A percentile compares a stretch with the other conserved stretches of the same genome.
These are phyloP conservation scores for Theristicus caerulescens DNA, from an alignment of 2,113 vertebrate species.

Conservation along the genomic window DNA sequence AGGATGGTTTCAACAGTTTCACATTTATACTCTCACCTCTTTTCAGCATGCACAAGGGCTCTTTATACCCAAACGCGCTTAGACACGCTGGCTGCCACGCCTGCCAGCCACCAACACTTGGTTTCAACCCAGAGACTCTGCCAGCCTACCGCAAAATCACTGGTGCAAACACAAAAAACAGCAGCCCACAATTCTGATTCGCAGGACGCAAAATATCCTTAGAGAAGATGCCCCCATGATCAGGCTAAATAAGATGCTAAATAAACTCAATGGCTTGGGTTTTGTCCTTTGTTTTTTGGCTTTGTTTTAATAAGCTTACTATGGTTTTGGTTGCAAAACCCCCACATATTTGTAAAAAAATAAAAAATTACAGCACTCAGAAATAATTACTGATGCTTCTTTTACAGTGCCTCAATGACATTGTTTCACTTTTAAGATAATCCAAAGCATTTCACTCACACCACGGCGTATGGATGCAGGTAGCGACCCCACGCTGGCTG, in stretches of 20 bases:
- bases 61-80: conserved; percentile 22
- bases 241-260: neutral
- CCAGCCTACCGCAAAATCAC: conserved; percentile 62
- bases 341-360: neutral
- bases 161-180: neutral
- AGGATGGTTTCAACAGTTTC: neutral
- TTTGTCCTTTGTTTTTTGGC: fast-evolving
- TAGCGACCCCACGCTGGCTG: fast-evolving
- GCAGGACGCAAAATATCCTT: neutral
- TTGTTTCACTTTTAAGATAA: neutral
- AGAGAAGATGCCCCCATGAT: fast-evolving
- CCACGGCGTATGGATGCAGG: fast-evolving
- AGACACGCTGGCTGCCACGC: conserved; percentile 45
- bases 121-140: conserved; percentile 51
- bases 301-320: neutral
- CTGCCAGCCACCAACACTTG: conserved; percentile 62
- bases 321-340: neutral
- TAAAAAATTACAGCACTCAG: neutral
- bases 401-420: neutral
- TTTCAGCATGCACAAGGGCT: conserved; percentile 20
- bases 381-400: neutral
- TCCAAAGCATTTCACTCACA: neutral
- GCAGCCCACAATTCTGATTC: neutral
- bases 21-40: neutral
- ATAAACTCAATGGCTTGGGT: neutral